These are phyloP conservation scores for Nephrotoma flavescens DNA, from an alignment of 2,888 invertebrate species.

Conservation along the genomic window DNA sequence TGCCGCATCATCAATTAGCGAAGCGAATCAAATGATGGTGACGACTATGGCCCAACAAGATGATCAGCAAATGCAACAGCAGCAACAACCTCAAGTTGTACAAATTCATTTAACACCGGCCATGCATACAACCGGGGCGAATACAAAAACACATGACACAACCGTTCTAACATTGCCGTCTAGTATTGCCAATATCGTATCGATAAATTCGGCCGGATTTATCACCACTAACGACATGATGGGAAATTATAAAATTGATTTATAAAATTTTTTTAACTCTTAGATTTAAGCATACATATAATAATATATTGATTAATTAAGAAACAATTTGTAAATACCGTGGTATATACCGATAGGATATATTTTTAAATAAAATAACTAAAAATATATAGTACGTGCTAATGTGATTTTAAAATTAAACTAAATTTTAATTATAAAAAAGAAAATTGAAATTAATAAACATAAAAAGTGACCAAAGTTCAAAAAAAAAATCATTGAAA, in stretches of 20 bases:
- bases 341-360: background rate
- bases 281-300: slow-evolving; percentile 6
- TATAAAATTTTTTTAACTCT: slow-evolving; percentile 15
- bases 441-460: background rate
- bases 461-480: background rate
- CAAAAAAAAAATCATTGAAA: background rate
- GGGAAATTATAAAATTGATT: slow-evolving; percentile 27
- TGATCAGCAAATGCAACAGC: slow-evolving; percentile 5
- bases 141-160: slow-evolving; percentile 21
- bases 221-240: slow-evolving; percentile 22
- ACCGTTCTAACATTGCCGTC: slow-evolving; percentile 24
- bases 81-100: slow-evolving; percentile 25
- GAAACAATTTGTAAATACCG: background rate
- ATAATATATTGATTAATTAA: slow-evolving; percentile 1
- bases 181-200: slow-evolving; percentile 26
- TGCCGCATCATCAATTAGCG: slow-evolving; percentile 12
- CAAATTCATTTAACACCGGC: slow-evolving; percentile 23
- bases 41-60: background rate
- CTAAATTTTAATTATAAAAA: background rate
- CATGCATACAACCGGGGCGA: slow-evolving; percentile 14
- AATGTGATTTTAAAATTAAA: background rate
- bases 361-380: slow-evolving; percentile 3
- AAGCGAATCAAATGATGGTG: background rate
- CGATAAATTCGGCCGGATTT: slow-evolving; percentile 25
- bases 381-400: background rate